A percentile compares a stretch with the other conserved stretches of the same genome.
Evolutionary conservation across 2,113 vertebrate species (phyloP).

Genomic region (Rutilus rutilus): DNA sequence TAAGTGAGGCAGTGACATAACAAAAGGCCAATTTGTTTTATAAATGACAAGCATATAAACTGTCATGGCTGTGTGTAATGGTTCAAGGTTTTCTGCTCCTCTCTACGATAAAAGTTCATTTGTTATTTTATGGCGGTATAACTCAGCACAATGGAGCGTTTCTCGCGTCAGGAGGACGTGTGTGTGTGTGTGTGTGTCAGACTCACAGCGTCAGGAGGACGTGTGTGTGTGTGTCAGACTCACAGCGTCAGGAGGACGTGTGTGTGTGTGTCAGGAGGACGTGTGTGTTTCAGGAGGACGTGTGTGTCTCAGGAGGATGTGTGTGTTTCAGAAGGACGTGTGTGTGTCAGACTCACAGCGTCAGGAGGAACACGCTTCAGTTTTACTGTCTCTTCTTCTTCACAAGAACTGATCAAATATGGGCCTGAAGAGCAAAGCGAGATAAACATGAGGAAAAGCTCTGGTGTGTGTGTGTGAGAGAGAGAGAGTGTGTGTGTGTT

Average conservation of each 20-base stretch:
- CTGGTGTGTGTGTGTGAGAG: neutral
- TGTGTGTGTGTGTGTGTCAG: too few relatives aligned
- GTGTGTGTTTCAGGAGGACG: too few relatives aligned
- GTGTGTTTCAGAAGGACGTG: too few relatives aligned
- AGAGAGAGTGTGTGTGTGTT: too few relatives aligned
- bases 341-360: neutral
- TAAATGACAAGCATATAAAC: slow-evolving; percentile 48
- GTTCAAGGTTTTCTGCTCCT: slow-evolving; percentile 44
- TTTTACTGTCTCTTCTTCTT: neutral
- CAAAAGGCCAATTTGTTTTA: slow-evolving; percentile 55
- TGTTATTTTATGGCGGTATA: slow-evolving; percentile 42
- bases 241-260: too few relatives aligned
- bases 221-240: too few relatives aligned
- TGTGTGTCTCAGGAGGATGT: too few relatives aligned
- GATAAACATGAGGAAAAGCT: neutral
- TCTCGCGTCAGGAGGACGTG: neutral
- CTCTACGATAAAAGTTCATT: slow-evolving; percentile 54
- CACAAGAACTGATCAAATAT: neutral
- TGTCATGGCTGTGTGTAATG: slow-evolving; percentile 44
- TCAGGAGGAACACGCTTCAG: neutral
- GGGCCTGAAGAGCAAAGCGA: fast-evolving
- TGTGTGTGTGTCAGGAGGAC: too few relatives aligned
- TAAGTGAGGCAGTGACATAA: slow-evolving; percentile 31
- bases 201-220: too few relatives aligned
- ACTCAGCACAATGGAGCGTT: slow-evolving; percentile 11